A percentile compares a stretch with the other conserved stretches of the same genome.
These are phyloP conservation scores for Diploscapter pachys DNA, from an alignment of 1,140 invertebrate genomes.

Conservation along the genomic window DNA sequence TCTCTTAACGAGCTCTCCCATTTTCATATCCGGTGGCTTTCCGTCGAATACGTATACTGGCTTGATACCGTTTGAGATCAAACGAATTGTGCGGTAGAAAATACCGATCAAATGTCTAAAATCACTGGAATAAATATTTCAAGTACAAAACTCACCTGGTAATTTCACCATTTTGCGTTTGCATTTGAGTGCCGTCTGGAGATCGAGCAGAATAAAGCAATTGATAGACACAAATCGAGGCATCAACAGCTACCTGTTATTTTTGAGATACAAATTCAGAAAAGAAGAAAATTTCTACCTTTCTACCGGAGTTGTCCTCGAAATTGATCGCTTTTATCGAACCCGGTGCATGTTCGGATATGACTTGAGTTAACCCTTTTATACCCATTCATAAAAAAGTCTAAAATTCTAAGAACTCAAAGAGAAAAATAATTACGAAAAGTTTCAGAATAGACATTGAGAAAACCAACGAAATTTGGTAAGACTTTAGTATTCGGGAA, in stretches of 20 bases:
- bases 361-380: constrained; percentile 86
- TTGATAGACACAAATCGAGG: constrained; percentile 97
- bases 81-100: constrained; percentile 92
- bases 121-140: constrained; percentile 33
- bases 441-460: too few relatives aligned
- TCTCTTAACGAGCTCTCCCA: constrained; percentile 82
- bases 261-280: neutral
- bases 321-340: constrained; percentile 93
- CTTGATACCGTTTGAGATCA: constrained; percentile 96
- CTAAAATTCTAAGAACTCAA: too few relatives aligned
- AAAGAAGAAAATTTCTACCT: constrained; percentile 62
- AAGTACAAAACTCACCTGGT: constrained; percentile 69
- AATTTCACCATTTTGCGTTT: constrained; percentile 89
- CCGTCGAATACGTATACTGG: constrained; percentile 99
- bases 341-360: constrained; percentile 83
- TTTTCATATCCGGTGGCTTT: constrained; percentile 61
- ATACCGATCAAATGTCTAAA: constrained; percentile 88
- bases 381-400: constrained; percentile 78
- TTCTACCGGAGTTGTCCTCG: constrained; percentile 96
- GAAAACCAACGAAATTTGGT: too few relatives aligned
- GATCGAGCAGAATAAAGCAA: constrained; percentile 91
- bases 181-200: constrained; percentile 79
- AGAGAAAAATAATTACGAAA: too few relatives aligned
- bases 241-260: constrained; percentile 80
- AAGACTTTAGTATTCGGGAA: too few relatives aligned